A percentile compares a stretch with the other conserved stretches of the same genome.
phyloP scores from a whole-genome alignment of 2,113 vertebrate genomes.

The Tenrec ecaudatus region DNA sequence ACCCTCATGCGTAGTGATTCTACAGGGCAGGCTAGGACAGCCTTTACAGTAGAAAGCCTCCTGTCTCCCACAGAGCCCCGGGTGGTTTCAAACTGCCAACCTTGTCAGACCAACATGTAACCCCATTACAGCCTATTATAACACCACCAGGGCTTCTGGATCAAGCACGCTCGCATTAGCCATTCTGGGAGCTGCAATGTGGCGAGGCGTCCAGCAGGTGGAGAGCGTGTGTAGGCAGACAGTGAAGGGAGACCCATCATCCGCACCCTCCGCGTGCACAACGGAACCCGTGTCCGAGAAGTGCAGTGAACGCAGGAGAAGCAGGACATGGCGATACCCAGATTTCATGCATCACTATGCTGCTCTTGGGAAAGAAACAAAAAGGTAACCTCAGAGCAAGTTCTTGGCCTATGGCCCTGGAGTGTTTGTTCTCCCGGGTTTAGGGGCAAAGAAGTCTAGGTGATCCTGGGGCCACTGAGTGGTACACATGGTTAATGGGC shows the following conservation, averaged over 20 bases:
- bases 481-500: neutral
- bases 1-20: too few species aligned
- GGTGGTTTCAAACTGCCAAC: too few species aligned
- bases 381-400: neutral
- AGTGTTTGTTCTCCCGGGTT: too few species aligned
- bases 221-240: slow-evolving; percentile 41
- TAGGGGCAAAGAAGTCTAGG: neutral
- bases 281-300: neutral
- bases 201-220: slow-evolving; percentile 26
- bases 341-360: too few species aligned
- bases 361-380: neutral
- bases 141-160: neutral
- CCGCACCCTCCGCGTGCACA: neutral
- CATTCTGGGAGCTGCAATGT: slow-evolving; percentile 1
- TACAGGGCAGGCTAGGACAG: too few species aligned
- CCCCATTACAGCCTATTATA: too few species aligned
- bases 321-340: too few species aligned
- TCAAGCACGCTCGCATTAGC: neutral
- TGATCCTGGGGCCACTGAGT: neutral
- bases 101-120: too few species aligned
- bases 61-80: too few species aligned
- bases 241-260: neutral
- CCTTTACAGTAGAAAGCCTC: too few species aligned
- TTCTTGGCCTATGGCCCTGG: neutral
- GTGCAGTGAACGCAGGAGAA: neutral